Evolutionary conservation across 2,888 invertebrate species (phyloP), one percentile per base, ranked within the genome.

Genomic region (Prosopocoilus inquinatus): DNA sequence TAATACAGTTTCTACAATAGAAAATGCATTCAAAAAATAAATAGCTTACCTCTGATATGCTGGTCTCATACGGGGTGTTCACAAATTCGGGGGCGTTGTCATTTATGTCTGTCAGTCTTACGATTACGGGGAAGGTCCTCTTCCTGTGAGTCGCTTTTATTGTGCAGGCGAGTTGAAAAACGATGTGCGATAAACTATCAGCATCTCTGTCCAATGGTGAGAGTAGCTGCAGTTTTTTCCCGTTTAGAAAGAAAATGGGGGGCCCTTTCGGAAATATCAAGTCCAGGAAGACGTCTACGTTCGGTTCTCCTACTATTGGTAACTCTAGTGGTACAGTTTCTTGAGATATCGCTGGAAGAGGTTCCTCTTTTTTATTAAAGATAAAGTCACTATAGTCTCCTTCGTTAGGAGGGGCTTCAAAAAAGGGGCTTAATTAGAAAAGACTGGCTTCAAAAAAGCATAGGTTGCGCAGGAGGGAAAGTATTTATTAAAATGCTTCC

Each of bases 81-180:
- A 89, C 82, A 78, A 94, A 94, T 70, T 86, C 82, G 28, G 94
- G 94, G 50, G 89, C 86, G 78, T 94, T 94, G 78, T 94, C 94
- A 74, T 94, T 94, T 74, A 94, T 86, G 79, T 94, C 94, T 35
- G 91, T 91, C 67, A 94, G 90, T 78, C 94, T 82, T 64, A 93
- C 92, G 73, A 94, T 92, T 66, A 94, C 88, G 53, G 94, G 94
- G 75, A 93, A 90, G 60, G 89, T 91, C 63, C 90, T 84, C 74
- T 89, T 87, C 75, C 90, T 91, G 76, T 86, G 86, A 43, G 90
- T 88, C 48, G 87, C 82, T 78, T 86, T 87, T 67, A 91, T 86
- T 63, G 90, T 89, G 75, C 94, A 94, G 59, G 75, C 77, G 76
- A 92, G 91, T 86, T 93, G 91, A 74, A 94, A 92, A 28, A 92